Evolutionary conservation across 2,797 vertebrate genomes (phyloP), one percentile per base, ranked within the genome.

Genomic region (Micromesistius poutassou): DNA sequence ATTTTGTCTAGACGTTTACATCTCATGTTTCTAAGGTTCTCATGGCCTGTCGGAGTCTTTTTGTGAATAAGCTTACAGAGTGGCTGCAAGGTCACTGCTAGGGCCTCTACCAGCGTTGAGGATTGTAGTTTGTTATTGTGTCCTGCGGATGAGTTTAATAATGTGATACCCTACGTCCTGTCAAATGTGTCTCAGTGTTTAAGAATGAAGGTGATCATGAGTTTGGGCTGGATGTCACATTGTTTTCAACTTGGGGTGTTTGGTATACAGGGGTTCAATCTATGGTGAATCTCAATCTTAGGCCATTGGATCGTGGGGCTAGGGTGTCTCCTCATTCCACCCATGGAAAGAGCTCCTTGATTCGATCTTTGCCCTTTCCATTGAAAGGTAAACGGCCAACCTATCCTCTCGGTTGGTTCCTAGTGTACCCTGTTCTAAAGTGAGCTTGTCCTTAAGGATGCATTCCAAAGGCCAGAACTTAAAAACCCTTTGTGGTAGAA

Each of bases 1-100:
- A 28, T 82, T 81, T 84, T 85, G 36, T 74, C 31, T 31, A 68
- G 79, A 75, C 85, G 91, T 93, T 93, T 90, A 92, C 85, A 28
- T 87, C 76, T 68, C n/a, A 7, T 68, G 85, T 19, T 40, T 81
- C 77, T 81, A 82, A 75, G 73, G 22, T 38, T 73, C 40, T 42
- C 73, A 33, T 74, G 74, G n/a, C 55, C 16, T 25, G 0, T 25
- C 71, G 16, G 14, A 70, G n/a, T 72, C 33, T 35, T 33, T 30
- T 35, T 75, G 28, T 66, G 71, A 31, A 75, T 62, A 25, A 68
- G 46, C 40, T 50, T 35, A 68, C 62, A 25, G 12, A 28, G n/a
- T 68, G 62, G 28, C 62, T 30, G 62, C n/a, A 68, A 68, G 62
- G 62, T 25, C 25, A 28, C 62, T 9, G 62, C n/a, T 12, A 28